Conservation (phyloP, 2,888 invertebrate genomes). For the Ormia ochracea region DNA sequence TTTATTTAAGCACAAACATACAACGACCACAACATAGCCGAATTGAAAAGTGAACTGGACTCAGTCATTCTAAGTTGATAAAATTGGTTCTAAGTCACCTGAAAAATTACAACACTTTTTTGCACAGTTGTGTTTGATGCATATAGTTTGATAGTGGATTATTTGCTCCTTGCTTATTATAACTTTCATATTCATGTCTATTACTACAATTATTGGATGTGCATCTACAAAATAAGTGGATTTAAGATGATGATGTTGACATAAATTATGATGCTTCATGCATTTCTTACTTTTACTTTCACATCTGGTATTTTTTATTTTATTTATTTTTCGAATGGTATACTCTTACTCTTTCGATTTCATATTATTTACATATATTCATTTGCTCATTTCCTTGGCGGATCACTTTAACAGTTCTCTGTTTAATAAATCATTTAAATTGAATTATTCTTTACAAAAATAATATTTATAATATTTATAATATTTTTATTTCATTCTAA, state of each 20-base stretch:
- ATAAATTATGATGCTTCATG: background rate
- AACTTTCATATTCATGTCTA: slow-evolving; percentile 7
- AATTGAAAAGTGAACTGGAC: background rate
- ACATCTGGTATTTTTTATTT: background rate
- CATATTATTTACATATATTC: background rate
- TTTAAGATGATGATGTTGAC: slow-evolving; percentile 13
- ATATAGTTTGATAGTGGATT: background rate
- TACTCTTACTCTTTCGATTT: slow-evolving; percentile 14
- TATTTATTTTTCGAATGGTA: slow-evolving; percentile 1
- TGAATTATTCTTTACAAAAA: slow-evolving; percentile 46
- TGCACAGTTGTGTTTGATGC: slow-evolving; percentile 13
- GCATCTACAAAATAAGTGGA: slow-evolving; percentile 7
- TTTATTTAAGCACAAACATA: background rate
- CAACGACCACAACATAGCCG: background rate
- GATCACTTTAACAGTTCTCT: slow-evolving; percentile 17
- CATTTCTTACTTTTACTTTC: background rate
- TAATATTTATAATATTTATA: background rate
- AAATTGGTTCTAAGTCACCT: slow-evolving; percentile 42
- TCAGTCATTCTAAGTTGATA: slow-evolving; percentile 23
- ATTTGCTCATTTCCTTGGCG: slow-evolving; percentile 25
- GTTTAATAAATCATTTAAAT: slow-evolving; percentile 46
- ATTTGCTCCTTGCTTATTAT: slow-evolving; percentile 1
- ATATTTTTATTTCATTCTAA: background rate
- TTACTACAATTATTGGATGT: slow-evolving; percentile 9
- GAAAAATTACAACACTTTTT: slow-evolving; percentile 24